These are phyloP conservation scores for Mus spicilegus DNA, from an alignment of 2,113 vertebrate species.

Conservation along the genomic window DNA sequence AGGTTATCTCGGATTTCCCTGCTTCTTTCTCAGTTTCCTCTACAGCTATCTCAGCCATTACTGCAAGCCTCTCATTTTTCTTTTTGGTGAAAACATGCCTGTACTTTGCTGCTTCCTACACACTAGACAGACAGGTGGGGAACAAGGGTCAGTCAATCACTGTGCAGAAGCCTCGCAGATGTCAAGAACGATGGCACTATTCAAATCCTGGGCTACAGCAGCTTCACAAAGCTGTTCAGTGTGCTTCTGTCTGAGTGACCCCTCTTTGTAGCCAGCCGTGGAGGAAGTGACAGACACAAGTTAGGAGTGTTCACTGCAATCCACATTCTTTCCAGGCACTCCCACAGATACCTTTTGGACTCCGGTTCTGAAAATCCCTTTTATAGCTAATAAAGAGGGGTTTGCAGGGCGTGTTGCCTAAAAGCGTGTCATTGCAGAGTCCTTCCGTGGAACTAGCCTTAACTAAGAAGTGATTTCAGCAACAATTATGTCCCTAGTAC, in stretches of 20 bases:
- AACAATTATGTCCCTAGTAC: neutral
- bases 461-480: constrained; percentile 39
- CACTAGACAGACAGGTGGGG: neutral
- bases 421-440: neutral
- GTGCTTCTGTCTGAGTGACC: neutral
- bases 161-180: neutral
- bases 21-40: neutral
- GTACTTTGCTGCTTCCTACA: neutral
- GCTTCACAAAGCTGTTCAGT: neutral
- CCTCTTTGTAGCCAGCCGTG: neutral
- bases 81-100: neutral
- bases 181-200: neutral
- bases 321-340: constrained; percentile 42
- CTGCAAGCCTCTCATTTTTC: neutral
- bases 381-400: constrained; percentile 47
- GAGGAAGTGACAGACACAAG: neutral
- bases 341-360: constrained; percentile 28
- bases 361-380: constrained; percentile 27
- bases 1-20: neutral
- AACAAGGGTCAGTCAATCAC: neutral
- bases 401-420: neutral
- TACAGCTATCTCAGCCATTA: neutral
- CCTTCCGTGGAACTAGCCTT: neutral
- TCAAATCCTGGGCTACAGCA: neutral
- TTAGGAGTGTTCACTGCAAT: constrained; percentile 45